Base-by-base conservation (phyloP, 2,797 vertebrate species). In the Urosaurus nigricauda region DNA sequence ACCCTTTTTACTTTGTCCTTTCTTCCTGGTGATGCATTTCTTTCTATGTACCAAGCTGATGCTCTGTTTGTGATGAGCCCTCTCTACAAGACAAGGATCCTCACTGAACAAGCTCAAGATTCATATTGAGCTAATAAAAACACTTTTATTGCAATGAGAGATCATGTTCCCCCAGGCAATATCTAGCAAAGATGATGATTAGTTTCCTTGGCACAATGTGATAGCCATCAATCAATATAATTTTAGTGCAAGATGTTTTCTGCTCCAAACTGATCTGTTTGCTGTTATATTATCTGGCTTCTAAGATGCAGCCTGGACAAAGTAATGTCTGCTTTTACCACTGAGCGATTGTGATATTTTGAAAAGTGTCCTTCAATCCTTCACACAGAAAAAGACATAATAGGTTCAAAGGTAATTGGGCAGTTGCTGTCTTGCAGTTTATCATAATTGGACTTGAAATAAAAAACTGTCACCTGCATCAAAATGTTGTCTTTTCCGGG, bases 151-250 rank as follows among this genome's bases (percentile, higher is more conserved):
- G 29, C 70, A 4, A 87, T 77, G 87, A 79, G 40, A 89, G 7
- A 47, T 91, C 83, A 83, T 78, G 79, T 60, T n/a, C 86, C 88
- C 29, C 82, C 91, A 84, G 83, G 77, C 70, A 87, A 24, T 85
- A 84, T 93, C 94, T 94, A 92, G 83, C 84, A 90, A 70, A 90
- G 83, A 86, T n/a, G 14, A 75, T 74, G 80, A 80, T 92, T 90
- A 92, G 85, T 40, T 82, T 56, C 90, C 73, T 84, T 92, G 88
- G 58, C 60, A 74, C 14, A 56, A 60, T 13, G 71, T 87, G 88
- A 90, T 21, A 91, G 26, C 58, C 85, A 84, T 84, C 65, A 87
- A 85, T 84, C 26, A 87, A 65, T 51, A 53, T 87, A 70, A 87
- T 85, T 93, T 95, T 92, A 94, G 90, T 90, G 89, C 91, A 88